Evolutionary conservation across 2,113 vertebrate genomes (phyloP).

Genomic region (Natator depressus): DNA sequence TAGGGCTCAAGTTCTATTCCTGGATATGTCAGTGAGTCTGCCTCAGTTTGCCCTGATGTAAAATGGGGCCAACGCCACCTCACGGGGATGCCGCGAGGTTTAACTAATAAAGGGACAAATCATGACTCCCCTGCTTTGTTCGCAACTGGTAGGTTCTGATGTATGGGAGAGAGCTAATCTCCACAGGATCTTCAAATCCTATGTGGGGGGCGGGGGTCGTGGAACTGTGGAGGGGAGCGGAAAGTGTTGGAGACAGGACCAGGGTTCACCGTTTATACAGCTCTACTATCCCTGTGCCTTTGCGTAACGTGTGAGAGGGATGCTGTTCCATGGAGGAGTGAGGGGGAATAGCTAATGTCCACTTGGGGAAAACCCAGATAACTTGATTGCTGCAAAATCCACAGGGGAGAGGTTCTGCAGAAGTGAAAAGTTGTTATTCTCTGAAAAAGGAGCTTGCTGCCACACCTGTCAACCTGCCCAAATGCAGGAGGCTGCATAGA

Average conservation of each 20-base stretch:
- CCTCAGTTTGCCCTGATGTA: background rate
- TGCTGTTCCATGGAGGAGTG: rapidly evolving
- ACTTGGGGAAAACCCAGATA: background rate
- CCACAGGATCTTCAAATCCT: too few species aligned
- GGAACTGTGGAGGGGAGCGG: background rate
- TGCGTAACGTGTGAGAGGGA: background rate
- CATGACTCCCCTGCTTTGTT: background rate
- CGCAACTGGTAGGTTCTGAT: too few species aligned
- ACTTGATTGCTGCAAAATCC: background rate
- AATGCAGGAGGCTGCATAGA: background rate
- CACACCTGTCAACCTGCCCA: background rate
- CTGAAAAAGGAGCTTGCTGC: rapidly evolving
- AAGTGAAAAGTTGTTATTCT: background rate
- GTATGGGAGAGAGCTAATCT: too few species aligned
- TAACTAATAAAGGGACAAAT: background rate
- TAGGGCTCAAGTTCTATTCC: background rate
- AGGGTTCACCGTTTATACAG: background rate
- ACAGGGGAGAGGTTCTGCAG: background rate
- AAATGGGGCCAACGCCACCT: background rate
- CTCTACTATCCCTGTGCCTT: background rate
- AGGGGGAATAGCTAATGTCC: rapidly evolving
- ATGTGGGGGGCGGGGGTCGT: rapidly evolving
- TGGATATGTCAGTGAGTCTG: background rate
- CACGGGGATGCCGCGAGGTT: background rate
- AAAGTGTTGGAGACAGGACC: background rate